Conservation (phyloP, 2,888 invertebrate species). For the Thumatha senex region DNA sequence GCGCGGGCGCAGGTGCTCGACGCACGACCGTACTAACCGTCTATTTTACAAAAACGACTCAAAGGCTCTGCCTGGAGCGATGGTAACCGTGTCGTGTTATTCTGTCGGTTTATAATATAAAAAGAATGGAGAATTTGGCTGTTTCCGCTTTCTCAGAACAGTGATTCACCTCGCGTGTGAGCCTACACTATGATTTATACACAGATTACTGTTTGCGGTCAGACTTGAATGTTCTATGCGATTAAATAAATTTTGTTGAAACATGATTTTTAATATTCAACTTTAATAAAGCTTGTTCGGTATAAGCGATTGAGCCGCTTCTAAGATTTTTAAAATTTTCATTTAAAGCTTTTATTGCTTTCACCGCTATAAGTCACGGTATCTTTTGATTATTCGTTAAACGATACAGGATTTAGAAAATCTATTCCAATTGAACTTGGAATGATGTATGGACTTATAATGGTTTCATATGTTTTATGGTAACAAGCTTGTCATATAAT, state of each 20-base stretch:
- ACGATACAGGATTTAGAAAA: constrained; percentile 39
- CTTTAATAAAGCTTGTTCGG: constrained; percentile 48
- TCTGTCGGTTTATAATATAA: constrained; percentile 63
- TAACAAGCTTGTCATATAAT: too few relatives aligned
- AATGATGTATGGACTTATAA: constrained; percentile 18
- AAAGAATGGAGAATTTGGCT: constrained; percentile 74
- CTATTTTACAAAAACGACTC: constrained; percentile 63
- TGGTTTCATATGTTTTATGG: neutral
- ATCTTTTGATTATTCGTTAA: constrained; percentile 48
- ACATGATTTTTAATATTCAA: constrained; percentile 58
- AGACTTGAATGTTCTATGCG: constrained; percentile 56
- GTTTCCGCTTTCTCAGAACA: constrained; percentile 80
- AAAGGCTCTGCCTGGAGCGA: constrained; percentile 40
- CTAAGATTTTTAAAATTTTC: constrained; percentile 63
- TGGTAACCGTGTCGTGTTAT: constrained; percentile 53
- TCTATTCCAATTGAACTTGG: constrained; percentile 16
- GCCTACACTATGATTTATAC: constrained; percentile 69
- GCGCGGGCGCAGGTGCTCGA: constrained; percentile 73
- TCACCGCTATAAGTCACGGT: constrained; percentile 70
- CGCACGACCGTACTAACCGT: constrained; percentile 63
- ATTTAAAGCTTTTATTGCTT: constrained; percentile 56
- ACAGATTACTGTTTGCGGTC: constrained; percentile 67
- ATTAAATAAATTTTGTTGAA: constrained; percentile 59
- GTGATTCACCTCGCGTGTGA: constrained; percentile 77
- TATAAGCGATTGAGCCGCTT: constrained; percentile 47